Conservation (phyloP, 2,113 vertebrate genomes). For the Falcunculus frontatus region DNA sequence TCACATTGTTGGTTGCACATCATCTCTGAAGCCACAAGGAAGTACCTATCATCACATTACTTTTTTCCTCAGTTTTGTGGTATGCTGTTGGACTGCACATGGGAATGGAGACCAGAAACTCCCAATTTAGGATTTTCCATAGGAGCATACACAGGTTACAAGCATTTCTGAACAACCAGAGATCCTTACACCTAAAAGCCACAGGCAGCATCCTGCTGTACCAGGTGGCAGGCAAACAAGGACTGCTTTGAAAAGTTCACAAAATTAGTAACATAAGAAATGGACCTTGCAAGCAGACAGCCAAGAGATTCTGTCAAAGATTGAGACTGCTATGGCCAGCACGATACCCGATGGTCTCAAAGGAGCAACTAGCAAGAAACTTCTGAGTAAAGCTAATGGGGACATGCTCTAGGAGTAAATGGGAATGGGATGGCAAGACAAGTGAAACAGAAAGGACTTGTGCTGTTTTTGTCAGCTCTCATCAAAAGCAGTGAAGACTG, state of each 20-base stretch:
- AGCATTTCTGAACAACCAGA: background rate
- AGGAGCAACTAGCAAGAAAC: background rate
- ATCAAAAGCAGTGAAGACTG: background rate
- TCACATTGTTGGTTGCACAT: background rate
- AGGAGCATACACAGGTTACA: background rate
- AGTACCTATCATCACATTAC: conserved; percentile 11
- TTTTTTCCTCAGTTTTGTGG: background rate
- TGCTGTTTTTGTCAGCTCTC: background rate
- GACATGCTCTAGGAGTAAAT: background rate
- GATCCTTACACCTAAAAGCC: background rate
- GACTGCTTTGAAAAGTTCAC: background rate
- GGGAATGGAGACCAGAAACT: background rate
- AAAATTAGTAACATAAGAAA: background rate
- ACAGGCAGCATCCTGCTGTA: background rate
- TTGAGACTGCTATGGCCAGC: background rate
- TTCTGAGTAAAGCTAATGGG: background rate
- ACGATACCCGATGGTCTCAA: background rate
- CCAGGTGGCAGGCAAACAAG: background rate
- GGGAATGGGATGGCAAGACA: background rate
- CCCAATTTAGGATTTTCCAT: background rate
- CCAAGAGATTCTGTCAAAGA: background rate
- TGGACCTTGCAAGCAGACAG: background rate
- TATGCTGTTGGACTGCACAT: background rate
- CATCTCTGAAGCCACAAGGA: conserved; percentile 22
- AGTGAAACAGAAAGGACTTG: background rate